Conservation (phyloP, 2,797 vertebrate genomes). For the Meriones psammophilus region DNA sequence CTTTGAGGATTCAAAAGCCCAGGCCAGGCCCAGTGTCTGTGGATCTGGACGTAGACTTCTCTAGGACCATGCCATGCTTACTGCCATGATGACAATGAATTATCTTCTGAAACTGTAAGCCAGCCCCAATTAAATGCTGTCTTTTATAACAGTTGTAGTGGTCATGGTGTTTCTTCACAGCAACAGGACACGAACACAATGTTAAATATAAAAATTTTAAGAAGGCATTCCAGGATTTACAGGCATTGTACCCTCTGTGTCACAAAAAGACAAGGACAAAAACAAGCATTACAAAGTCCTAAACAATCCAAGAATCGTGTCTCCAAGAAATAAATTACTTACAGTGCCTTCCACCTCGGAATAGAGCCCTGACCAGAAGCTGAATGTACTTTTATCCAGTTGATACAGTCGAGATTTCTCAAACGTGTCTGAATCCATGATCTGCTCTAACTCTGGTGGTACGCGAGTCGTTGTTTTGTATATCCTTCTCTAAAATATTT, state of each 20-base stretch:
- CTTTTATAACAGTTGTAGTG: not conserved
- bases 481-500: slow-evolving; percentile 92
- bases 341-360: slow-evolving; percentile 98
- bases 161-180: not conserved
- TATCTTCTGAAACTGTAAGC: not conserved
- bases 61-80: not conserved
- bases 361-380: slow-evolving; percentile 99
- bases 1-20: not conserved
- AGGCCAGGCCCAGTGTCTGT: not conserved
- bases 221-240: slow-evolving; percentile 7
- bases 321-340: slow-evolving; percentile 84
- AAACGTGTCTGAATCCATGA: slow-evolving; percentile 98
- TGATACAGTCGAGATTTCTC: slow-evolving; percentile 99
- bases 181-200: not conserved
- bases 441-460: slow-evolving; percentile 95
- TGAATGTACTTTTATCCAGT: slow-evolving; percentile 99
- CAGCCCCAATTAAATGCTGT: not conserved
- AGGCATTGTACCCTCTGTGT: not conserved
- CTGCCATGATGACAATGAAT: not conserved
- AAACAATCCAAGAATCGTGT: slow-evolving; percentile 34
- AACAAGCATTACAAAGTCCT: slow-evolving; percentile 40
- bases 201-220: not conserved
- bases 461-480: slow-evolving; percentile 95
- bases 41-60: not conserved
- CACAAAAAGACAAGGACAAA: slow-evolving; percentile 46